Evolutionary conservation across 2,797 vertebrate genomes (phyloP).

Genomic region (Catharus ustulatus): DNA sequence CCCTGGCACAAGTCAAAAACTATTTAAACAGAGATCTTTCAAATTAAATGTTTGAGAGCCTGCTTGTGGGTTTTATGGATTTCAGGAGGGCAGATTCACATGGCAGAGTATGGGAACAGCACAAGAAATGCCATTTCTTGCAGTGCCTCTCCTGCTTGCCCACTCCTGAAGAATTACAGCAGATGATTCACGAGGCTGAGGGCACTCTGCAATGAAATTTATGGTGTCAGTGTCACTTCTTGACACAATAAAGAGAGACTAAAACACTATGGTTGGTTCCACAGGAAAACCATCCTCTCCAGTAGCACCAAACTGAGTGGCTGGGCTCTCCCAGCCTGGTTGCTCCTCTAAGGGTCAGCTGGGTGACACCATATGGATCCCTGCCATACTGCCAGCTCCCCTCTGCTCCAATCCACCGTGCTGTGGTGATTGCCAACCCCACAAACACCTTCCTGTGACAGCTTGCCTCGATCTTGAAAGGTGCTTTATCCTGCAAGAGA

Average conservation of each 20-base stretch:
- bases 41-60: slow-evolving; percentile 57
- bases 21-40: slow-evolving; percentile 43
- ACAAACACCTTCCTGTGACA: background rate
- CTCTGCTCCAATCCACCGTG: background rate
- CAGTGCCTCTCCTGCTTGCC: background rate
- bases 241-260: background rate
- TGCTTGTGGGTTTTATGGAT: slow-evolving; percentile 36
- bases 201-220: background rate
- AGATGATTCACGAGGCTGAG: background rate
- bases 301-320: background rate
- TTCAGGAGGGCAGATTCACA: slow-evolving; percentile 59
- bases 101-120: slow-evolving; percentile 21
- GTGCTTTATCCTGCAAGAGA: background rate
- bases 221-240: background rate
- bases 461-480: background rate
- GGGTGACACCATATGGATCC: background rate
- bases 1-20: slow-evolving; percentile 31
- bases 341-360: background rate
- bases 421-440: background rate
- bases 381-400: background rate
- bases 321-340: background rate
- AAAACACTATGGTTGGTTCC: background rate
- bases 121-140: background rate
- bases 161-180: background rate
- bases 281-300: background rate